Conservation (phyloP, 2,113 vertebrate genomes). For the Capreolus pygargus region DNA sequence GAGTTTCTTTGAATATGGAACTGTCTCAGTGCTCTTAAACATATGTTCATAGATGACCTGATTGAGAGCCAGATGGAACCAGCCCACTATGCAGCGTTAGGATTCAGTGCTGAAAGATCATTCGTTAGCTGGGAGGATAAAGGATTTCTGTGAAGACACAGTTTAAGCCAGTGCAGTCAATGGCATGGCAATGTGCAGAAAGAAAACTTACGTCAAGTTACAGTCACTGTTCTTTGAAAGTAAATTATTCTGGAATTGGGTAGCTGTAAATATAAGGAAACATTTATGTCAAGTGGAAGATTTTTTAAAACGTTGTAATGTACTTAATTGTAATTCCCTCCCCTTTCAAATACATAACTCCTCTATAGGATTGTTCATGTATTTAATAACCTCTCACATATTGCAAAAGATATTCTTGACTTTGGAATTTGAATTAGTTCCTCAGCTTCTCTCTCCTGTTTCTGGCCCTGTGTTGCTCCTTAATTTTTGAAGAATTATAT, state of each 20-base stretch:
- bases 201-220: not conserved
- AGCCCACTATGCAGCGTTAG: not conserved
- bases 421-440: not conserved
- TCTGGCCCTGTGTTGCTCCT: not conserved
- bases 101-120: not conserved
- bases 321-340: not conserved
- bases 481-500: not conserved
- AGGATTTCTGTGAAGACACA: not conserved
- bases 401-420: not conserved
- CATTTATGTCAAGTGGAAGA: not conserved
- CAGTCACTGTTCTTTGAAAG: not conserved
- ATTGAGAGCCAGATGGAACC: not conserved
- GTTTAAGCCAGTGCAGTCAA: not conserved
- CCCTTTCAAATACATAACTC: not conserved
- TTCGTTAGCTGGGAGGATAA: not conserved
- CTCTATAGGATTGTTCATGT: not conserved
- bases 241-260: not conserved
- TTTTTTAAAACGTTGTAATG: not conserved
- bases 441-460: not conserved
- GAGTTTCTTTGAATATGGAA: not conserved
- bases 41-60: not conserved
- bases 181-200: not conserved
- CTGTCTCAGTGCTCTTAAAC: not conserved
- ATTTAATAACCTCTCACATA: not conserved
- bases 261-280: not conserved